Conservation (phyloP, 1,140 invertebrate species). For the Maconellicoccus hirsutus region DNA sequence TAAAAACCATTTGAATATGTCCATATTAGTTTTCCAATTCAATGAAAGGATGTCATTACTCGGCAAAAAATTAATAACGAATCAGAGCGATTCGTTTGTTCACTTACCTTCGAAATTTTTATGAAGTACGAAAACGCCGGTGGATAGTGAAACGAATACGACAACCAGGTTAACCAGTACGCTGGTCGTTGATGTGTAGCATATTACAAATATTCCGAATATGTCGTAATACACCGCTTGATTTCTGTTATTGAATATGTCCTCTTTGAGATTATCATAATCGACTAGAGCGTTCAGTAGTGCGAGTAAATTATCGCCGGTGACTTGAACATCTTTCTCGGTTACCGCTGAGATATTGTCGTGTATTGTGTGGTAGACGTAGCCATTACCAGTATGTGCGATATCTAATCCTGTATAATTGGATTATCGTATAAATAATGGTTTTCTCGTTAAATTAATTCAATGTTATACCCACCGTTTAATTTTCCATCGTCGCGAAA, state of each 20-base stretch:
- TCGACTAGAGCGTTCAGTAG: background rate
- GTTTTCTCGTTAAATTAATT: too few species aligned
- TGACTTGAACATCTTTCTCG: background rate
- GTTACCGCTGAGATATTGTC: slow-evolving; percentile 36
- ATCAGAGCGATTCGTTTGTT: background rate
- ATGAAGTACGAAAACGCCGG: background rate
- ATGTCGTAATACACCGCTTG: background rate
- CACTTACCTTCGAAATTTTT: background rate
- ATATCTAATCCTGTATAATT: slow-evolving; percentile 55
- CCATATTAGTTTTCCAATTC: too few species aligned
- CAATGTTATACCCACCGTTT: slow-evolving; percentile 37
- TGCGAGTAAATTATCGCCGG: background rate
- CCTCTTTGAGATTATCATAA: background rate
- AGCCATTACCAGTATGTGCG: slow-evolving; percentile 60
- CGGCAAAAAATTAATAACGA: background rate
- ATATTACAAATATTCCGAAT: background rate
- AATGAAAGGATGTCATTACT: too few species aligned
- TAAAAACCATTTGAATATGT: too few species aligned
- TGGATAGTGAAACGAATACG: background rate
- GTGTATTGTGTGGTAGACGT: slow-evolving; percentile 65
- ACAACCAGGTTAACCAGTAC: background rate
- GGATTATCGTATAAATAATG: too few species aligned
- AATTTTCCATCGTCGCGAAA: slow-evolving; percentile 51
- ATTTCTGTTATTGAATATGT: background rate
- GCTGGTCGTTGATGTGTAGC: background rate